Percentiles rank a stretch among this genome's conserved stretches.
Evolutionary conservation across 2,113 vertebrate genomes (phyloP).

Genomic region (Mesembrinibis cayennensis): DNA sequence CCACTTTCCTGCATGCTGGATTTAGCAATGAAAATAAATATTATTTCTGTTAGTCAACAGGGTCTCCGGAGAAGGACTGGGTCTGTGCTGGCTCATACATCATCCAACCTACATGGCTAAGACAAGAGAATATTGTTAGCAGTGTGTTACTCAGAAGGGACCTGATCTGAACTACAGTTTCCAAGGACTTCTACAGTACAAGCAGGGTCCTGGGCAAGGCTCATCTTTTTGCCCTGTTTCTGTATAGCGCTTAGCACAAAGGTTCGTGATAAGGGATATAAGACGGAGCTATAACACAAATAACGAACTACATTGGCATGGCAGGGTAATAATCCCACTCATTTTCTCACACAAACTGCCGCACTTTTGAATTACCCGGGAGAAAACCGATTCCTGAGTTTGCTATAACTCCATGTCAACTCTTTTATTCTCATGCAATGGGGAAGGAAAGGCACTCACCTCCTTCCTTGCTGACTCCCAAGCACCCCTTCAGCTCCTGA

Average conservation of each 20-base stretch:
- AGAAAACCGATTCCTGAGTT: neutral
- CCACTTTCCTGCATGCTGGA: neutral
- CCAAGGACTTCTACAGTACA: neutral
- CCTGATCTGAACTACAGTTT: neutral
- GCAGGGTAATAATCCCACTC: neutral
- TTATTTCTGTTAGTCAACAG: constrained; percentile 27
- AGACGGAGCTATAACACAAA: neutral
- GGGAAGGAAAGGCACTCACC: constrained; percentile 46
- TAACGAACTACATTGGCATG: neutral
- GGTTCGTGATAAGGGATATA: neutral
- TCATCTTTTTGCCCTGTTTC: neutral
- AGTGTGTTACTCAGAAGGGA: neutral
- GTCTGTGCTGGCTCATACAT: constrained; percentile 29
- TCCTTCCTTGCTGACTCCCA: constrained; percentile 95
- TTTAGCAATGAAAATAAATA: constrained; percentile 38
- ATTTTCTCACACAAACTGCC: neutral
- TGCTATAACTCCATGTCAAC: neutral
- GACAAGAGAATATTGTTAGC: neutral
- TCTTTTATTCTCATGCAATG: neutral
- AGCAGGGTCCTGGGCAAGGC: neutral
- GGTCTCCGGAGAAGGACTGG: constrained; percentile 15
- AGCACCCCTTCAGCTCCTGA: constrained; percentile 94
- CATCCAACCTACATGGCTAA: constrained; percentile 4
- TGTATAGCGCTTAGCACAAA: neutral
- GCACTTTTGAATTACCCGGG: neutral